Evolutionary conservation across 2,888 invertebrate genomes (phyloP).

Genomic region (Drosophila tanythrix): DNA sequence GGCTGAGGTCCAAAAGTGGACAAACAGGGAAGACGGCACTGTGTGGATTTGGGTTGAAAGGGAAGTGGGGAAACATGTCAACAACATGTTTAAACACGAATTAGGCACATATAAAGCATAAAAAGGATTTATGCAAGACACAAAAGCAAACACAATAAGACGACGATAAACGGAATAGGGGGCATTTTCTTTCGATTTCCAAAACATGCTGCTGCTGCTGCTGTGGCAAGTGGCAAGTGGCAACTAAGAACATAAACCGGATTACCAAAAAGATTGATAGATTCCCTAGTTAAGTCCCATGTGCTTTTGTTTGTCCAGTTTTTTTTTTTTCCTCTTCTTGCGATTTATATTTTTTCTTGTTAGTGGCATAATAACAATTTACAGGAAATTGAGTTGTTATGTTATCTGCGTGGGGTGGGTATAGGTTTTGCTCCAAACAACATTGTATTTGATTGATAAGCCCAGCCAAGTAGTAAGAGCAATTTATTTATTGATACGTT

Average conservation of each 20-base stretch:
- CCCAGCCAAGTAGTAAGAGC: conserved; percentile 17
- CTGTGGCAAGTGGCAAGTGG: conserved; percentile 30
- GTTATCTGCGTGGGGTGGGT: conserved; percentile 1
- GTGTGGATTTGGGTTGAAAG: conserved; percentile 12
- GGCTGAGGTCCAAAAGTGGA: background rate
- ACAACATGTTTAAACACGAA: conserved; percentile 80
- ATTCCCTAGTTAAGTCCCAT: conserved; percentile 48
- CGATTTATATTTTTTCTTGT: conserved; percentile 10
- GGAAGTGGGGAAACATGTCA: conserved; percentile 58
- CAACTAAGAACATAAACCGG: conserved; percentile 69
- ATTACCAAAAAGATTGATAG: conserved; percentile 79
- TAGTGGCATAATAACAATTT: conserved; percentile 36
- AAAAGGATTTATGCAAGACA: conserved; percentile 78
- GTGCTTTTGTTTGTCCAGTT: conserved; percentile 42
- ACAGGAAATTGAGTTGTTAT: conserved; percentile 69
- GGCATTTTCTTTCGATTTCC: conserved; percentile 7
- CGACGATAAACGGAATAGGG: conserved; percentile 38
- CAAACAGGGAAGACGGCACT: conserved; percentile 20
- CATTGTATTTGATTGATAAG: conserved; percentile 71
- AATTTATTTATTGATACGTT: conserved; percentile 70
- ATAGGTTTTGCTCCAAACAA: background rate
- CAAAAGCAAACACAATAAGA: conserved; percentile 53
- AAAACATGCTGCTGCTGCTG: conserved; percentile 20
- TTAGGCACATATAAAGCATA: conserved; percentile 78
- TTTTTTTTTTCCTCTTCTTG: background rate